These are phyloP conservation scores for Chrysaora quinquecirrha DNA, from an alignment of 30 jellyfish, hydroid and myxozoan genomes.

Conservation along the genomic window DNA sequence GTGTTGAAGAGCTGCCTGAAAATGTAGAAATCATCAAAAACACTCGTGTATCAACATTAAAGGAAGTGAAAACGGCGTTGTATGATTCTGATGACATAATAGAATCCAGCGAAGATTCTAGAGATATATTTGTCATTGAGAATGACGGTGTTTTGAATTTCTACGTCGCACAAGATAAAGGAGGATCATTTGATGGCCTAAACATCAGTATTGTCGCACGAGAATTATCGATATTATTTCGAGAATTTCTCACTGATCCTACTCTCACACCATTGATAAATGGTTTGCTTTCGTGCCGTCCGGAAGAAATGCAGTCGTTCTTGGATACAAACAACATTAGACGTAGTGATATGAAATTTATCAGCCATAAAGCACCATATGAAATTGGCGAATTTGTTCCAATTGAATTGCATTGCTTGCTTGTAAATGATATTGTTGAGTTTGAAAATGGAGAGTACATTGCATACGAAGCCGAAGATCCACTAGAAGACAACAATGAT, in stretches of 20 bases:
- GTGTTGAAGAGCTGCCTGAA: not conserved
- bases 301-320: slow-evolving; percentile 14
- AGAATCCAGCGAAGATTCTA: slow-evolving; percentile 22
- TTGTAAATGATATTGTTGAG: slow-evolving; percentile 33
- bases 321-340: slow-evolving; percentile 40
- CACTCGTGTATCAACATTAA: not conserved
- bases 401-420: slow-evolving; percentile 48
- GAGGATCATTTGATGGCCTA: not conserved
- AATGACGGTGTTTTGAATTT: not conserved
- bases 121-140: slow-evolving; percentile 14
- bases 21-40: not conserved
- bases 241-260: not conserved
- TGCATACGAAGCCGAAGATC: slow-evolving; percentile 71
- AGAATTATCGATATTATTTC: slow-evolving; percentile 15
- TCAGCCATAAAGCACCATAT: not conserved
- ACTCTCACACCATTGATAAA: not conserved
- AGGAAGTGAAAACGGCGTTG: slow-evolving; percentile 10
- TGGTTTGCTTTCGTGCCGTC: slow-evolving; percentile 18
- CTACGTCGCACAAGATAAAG: not conserved
- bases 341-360: not conserved
- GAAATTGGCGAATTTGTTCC: slow-evolving; percentile 82
- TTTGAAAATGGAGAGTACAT: slow-evolving; percentile 74
- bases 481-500: slow-evolving; percentile 25
- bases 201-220: slow-evolving; percentile 3
- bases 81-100: not conserved